Percentiles rank a stretch among this genome's conserved stretches.
Conservation (phyloP, 2,113 vertebrate species). For the Nothocercus julius region DNA sequence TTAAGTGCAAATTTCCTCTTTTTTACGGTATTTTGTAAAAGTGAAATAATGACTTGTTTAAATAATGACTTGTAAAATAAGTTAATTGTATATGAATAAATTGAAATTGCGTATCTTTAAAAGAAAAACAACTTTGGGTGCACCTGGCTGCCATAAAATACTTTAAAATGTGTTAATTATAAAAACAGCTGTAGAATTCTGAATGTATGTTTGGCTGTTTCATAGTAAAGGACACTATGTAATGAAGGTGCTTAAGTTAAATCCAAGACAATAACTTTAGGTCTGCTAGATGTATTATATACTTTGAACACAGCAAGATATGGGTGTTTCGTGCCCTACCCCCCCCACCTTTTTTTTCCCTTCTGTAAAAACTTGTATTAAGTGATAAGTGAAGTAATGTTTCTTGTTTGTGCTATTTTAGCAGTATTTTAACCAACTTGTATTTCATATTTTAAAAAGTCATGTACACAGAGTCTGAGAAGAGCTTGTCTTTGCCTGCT, state of each 20-base stretch:
- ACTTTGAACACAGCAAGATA: constrained; percentile 72
- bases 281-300: constrained; percentile 71
- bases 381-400: constrained; percentile 76
- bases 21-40: constrained; percentile 58
- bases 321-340: constrained; percentile 30
- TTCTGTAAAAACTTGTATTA: constrained; percentile 66
- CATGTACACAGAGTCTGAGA: constrained; percentile 58
- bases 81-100: constrained; percentile 27
- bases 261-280: constrained; percentile 67
- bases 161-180: constrained; percentile 65
- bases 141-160: constrained; percentile 56
- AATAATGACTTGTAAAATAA: constrained; percentile 57
- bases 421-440: constrained; percentile 75
- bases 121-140: constrained; percentile 37
- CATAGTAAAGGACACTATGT: constrained; percentile 79
- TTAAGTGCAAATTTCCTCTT: constrained; percentile 64
- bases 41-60: constrained; percentile 70
- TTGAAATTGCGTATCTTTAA: background rate
- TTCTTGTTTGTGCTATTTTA: constrained; percentile 76
- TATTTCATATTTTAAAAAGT: constrained; percentile 70
- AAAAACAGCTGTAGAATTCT: constrained; percentile 71
- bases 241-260: constrained; percentile 79
- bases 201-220: constrained; percentile 76
- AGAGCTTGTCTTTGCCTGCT: constrained; percentile 70
- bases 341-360: background rate